Evolutionary conservation across 2,888 invertebrate genomes (phyloP).

Genomic region (Orgyia antiqua): DNA sequence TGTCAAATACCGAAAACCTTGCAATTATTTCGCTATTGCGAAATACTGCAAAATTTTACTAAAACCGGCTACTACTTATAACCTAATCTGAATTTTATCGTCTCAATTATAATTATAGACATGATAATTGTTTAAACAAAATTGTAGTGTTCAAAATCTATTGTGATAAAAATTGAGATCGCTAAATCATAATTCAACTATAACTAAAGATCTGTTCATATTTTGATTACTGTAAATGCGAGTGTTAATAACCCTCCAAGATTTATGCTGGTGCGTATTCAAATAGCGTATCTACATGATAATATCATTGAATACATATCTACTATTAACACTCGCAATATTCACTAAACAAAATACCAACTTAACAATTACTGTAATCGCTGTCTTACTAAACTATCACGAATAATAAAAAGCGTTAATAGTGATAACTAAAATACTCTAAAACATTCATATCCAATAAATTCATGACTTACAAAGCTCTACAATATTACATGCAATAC

Average conservation of each 20-base stretch:
- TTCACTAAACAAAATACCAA: too few species aligned
- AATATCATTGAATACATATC: too few species aligned
- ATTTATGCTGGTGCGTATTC: too few species aligned
- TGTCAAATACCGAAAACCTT: constrained; percentile 36
- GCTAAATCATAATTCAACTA: constrained; percentile 24
- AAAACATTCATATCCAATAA: constrained; percentile 20
- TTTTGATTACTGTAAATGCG: too few species aligned
- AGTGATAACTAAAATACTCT: constrained; percentile 27
- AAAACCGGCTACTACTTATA: constrained; percentile 13
- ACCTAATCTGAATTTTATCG: constrained; percentile 25
- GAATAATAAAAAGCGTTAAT: constrained; percentile 31
- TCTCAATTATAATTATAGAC: constrained; percentile 16
- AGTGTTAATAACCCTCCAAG: too few species aligned
- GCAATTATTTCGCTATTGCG: constrained; percentile 62
- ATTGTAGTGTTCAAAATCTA: not conserved
- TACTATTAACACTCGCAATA: too few species aligned
- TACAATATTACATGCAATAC: too few species aligned
- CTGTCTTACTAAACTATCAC: constrained; percentile 27
- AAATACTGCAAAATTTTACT: constrained; percentile 58
- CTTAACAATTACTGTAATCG: too few species aligned
- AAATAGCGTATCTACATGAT: too few species aligned
- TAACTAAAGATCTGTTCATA: too few species aligned
- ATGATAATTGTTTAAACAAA: not conserved
- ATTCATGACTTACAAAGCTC: constrained; percentile 15
- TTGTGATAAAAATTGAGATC: constrained; percentile 19